Percentiles rank a stretch among this genome's conserved stretches.
These are phyloP conservation scores for Anolis carolinensis DNA, from an alignment of 2,113 vertebrate species.

Conservation along the genomic window DNA sequence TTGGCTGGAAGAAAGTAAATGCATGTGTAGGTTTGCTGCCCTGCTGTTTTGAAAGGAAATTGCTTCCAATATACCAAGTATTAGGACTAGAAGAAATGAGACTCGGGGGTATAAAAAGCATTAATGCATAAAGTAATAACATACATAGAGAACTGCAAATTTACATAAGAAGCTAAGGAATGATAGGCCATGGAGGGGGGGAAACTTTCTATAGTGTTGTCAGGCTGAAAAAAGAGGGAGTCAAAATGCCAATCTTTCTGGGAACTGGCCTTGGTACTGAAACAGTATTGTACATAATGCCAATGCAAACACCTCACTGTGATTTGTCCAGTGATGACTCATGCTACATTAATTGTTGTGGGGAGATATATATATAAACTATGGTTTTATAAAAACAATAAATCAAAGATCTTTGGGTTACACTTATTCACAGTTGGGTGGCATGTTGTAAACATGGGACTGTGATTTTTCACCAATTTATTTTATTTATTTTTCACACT, in stretches of 20 bases:
- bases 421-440: neutral
- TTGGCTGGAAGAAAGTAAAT: neutral
- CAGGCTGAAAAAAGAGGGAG: neutral
- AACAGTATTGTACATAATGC: neutral
- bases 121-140: neutral
- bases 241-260: neutral
- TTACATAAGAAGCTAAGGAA: neutral
- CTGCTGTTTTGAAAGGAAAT: neutral
- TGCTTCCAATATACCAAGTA: neutral
- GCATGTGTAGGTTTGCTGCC: neutral
- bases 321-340: neutral
- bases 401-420: neutral
- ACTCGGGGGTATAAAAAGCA: neutral
- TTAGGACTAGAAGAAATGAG: neutral
- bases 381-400: neutral
- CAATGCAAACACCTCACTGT: neutral
- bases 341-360: neutral
- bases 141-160: neutral
- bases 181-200: neutral
- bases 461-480: no score
- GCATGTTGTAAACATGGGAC: neutral
- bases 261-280: conserved; percentile 6
- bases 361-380: neutral
- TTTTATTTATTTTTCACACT: neutral
- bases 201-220: neutral